Percentiles rank a stretch among this genome's conserved stretches.
Evolutionary conservation across 2,888 invertebrate species (phyloP).

Genomic region (Stenolophus ochropezus): DNA sequence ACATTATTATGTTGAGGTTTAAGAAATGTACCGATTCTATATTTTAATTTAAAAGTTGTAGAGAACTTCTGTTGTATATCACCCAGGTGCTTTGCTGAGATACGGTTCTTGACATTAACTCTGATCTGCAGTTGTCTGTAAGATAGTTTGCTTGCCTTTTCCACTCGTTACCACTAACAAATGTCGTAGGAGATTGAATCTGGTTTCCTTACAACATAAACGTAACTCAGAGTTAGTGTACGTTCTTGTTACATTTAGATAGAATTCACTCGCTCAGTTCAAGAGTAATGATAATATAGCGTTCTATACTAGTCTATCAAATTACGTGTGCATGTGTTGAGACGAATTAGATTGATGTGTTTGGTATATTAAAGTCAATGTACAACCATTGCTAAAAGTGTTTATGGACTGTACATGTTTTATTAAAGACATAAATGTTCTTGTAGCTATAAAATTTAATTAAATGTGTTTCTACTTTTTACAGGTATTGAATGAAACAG

Average conservation of each 20-base stretch:
- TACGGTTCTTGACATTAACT: background rate
- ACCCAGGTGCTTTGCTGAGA: background rate
- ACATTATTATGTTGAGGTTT: too few relatives aligned
- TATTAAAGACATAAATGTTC: background rate
- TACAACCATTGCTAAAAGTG: background rate
- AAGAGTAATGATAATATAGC: background rate
- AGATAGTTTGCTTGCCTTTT: background rate
- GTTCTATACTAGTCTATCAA: background rate
- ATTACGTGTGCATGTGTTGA: background rate
- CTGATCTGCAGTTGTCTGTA: background rate
- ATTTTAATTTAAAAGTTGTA: too few relatives aligned
- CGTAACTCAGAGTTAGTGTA: background rate
- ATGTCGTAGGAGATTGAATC: background rate
- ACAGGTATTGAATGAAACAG: too few relatives aligned
- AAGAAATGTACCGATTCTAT: too few relatives aligned
- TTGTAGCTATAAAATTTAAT: too few relatives aligned
- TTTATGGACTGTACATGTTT: background rate
- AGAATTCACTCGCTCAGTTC: background rate
- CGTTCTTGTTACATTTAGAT: background rate
- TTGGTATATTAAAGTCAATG: background rate
- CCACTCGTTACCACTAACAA: background rate
- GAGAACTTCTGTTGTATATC: too few relatives aligned
- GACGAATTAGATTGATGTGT: background rate
- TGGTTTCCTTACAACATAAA: slow-evolving; percentile 4
- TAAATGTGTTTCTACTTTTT: too few relatives aligned